These are phyloP conservation scores for Acleris sparsana DNA, from an alignment of 2,888 invertebrate species.

Conservation along the genomic window DNA sequence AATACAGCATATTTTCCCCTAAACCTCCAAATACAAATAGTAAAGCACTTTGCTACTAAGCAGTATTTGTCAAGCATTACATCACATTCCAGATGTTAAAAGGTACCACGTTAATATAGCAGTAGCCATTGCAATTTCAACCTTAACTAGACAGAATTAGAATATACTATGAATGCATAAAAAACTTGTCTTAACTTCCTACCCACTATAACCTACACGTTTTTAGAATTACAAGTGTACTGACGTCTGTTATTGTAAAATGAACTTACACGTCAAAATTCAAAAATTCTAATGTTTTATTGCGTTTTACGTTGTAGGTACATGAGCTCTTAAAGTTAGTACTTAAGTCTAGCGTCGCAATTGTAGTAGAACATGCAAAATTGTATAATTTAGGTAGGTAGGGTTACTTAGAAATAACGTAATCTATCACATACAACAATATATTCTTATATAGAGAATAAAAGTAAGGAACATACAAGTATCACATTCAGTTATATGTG, in stretches of 20 bases:
- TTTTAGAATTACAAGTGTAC: background rate
- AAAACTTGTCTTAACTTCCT: constrained; percentile 3
- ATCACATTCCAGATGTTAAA: constrained; percentile 63
- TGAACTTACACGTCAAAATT: background rate
- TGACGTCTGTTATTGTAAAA: background rate
- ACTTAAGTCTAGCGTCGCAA: no score
- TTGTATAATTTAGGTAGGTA: no score
- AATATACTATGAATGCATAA: constrained; percentile 14
- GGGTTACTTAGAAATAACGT: no score
- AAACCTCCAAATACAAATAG: constrained; percentile 17
- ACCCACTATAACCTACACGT: background rate
- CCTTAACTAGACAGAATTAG: constrained; percentile 25
- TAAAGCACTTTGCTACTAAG: constrained; percentile 24
- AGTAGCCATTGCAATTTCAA: constrained; percentile 28
- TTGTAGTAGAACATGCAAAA: no score
- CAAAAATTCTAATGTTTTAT: no score
- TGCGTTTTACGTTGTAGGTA: no score
- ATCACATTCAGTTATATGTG: no score
- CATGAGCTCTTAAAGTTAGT: no score
- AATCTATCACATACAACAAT: no score
- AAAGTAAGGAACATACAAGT: no score
- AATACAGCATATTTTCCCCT: constrained; percentile 1
- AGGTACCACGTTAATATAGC: constrained; percentile 34
- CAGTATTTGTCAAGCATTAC: constrained; percentile 66
- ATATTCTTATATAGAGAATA: no score